Evolutionary conservation across 2,113 vertebrate genomes (phyloP), one percentile per base, ranked within the genome.

Genomic region (Holacanthus passer): DNA sequence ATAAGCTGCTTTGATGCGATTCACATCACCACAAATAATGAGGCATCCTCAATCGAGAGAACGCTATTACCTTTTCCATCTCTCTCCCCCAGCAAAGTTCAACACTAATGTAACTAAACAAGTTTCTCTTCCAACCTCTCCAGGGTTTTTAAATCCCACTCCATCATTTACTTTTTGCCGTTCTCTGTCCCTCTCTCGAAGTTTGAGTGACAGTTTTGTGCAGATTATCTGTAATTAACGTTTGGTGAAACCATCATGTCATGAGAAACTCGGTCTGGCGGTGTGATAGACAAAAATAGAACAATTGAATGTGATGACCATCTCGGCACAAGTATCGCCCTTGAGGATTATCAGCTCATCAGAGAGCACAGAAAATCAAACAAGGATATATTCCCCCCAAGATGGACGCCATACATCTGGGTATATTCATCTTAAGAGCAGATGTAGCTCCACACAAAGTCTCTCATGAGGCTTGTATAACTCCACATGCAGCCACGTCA

Each of bases 1-100:
- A 95, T 95, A 92, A 94, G 92, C 92, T 88, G 89, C 92, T 85
- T 86, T 91, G 83, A 90, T 93, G 88, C 77, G 67, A 83, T 82
- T 93, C 89, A 89, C 92, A 91, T 91, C 81, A 88, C 72, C 81
- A 70, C 87, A 87, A 92, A 92, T 92, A 92, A 93, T 94, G 92
- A 93, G 88, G 73, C 88, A 65, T 88, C 92, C 67, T 94, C 87
- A 87, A 88, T 89, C 59, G 73, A 84, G 75, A 84, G 79, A 90
- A 82, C 7, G 71, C 82, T 52, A 85, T 91, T 92, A 91, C 82
- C 87, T 86, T 87, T 81, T 77, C 58, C 77, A 59, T 79, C 79
- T 68, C 75, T 71, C 67, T 50, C 52, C 52, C 41, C 75, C 29
- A 4, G 76, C 56, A 81, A 83, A 84, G 87, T 89, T 90, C 85